Evolutionary conservation across 2,888 invertebrate species (phyloP).

Genomic region (Pseudeuparius sepicola): DNA sequence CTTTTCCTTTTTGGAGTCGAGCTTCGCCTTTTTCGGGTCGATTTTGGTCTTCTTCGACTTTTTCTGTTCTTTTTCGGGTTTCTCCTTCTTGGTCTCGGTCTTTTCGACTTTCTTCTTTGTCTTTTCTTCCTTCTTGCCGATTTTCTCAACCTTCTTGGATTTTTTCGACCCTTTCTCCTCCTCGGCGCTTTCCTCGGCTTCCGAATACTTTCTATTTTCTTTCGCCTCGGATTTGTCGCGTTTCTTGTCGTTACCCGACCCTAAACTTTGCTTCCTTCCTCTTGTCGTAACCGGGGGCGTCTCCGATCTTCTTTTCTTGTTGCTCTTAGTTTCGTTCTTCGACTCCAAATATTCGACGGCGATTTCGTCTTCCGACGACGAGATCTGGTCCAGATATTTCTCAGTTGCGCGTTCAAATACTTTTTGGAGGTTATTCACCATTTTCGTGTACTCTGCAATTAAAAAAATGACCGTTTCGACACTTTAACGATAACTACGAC

Average conservation of each 20-base stretch:
- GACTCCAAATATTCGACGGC: slow-evolving; percentile 54
- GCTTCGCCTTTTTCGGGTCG: slow-evolving; percentile 23
- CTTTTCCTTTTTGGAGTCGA: slow-evolving; percentile 19
- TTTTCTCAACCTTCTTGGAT: slow-evolving; percentile 16
- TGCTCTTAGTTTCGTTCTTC: slow-evolving; percentile 23
- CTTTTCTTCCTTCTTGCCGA: slow-evolving; percentile 16
- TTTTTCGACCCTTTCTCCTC: slow-evolving; percentile 12
- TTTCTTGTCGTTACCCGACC: slow-evolving; percentile 15
- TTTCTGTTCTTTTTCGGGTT: slow-evolving; percentile 23
- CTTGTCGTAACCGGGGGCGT: background rate
- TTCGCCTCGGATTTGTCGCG: too few species aligned
- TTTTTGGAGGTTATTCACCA: slow-evolving; percentile 74
- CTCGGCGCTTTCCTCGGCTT: slow-evolving; percentile 10
- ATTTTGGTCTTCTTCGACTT: slow-evolving; percentile 28
- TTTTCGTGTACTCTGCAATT: slow-evolving; percentile 70
- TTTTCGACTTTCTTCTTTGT: slow-evolving; percentile 18
- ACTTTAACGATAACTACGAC: too few species aligned
- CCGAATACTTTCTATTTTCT: too few species aligned
- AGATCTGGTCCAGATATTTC: slow-evolving; percentile 71
- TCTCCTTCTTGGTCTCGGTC: slow-evolving; percentile 23
- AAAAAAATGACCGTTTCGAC: slow-evolving; percentile 24
- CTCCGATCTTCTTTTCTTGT: slow-evolving; percentile 16
- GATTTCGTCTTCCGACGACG: slow-evolving; percentile 69
- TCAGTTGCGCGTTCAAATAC: slow-evolving; percentile 75
- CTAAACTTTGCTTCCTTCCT: slow-evolving; percentile 7